These are phyloP conservation scores for Meloidogyne floridensis DNA, from an alignment of 1,140 invertebrate genomes.

Conservation along the genomic window DNA sequence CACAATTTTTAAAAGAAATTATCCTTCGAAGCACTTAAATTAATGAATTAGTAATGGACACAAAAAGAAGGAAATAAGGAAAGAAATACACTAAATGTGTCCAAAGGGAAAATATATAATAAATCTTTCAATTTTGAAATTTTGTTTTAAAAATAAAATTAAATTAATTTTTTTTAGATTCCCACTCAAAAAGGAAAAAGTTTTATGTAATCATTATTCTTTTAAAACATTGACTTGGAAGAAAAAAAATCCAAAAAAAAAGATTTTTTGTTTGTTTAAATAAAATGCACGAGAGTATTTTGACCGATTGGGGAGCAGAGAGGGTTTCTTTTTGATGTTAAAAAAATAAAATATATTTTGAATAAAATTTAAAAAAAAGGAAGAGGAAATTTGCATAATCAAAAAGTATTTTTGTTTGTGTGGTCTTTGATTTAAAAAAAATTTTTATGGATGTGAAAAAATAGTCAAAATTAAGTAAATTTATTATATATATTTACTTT, in stretches of 20 bases:
- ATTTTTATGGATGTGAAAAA: not conserved
- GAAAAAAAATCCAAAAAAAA: too few relatives aligned
- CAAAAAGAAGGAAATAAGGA: not conserved
- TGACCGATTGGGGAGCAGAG: not conserved
- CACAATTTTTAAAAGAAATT: too few relatives aligned
- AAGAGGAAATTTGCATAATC: slow-evolving; percentile 1
- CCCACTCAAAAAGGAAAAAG: too few relatives aligned
- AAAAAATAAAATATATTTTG: not conserved
- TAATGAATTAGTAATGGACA: not conserved
- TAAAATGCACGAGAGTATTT: not conserved
- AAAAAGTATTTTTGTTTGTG: not conserved
- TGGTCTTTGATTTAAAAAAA: slow-evolving; percentile 9
- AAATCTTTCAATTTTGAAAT: not conserved
- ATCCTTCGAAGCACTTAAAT: not conserved
- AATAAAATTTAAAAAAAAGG: not conserved
- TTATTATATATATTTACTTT: not conserved
- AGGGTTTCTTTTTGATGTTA: not conserved
- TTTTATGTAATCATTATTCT: too few relatives aligned
- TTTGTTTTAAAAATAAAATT: not conserved
- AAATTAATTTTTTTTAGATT: not conserved
- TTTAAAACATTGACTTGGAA: too few relatives aligned
- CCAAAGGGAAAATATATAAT: not conserved
- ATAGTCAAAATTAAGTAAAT: not conserved
- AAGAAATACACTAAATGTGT: not conserved
- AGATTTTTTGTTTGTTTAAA: not conserved